Conservation (phyloP, 2,888 invertebrate genomes). For the Liopterus haemorrhoidalis region DNA sequence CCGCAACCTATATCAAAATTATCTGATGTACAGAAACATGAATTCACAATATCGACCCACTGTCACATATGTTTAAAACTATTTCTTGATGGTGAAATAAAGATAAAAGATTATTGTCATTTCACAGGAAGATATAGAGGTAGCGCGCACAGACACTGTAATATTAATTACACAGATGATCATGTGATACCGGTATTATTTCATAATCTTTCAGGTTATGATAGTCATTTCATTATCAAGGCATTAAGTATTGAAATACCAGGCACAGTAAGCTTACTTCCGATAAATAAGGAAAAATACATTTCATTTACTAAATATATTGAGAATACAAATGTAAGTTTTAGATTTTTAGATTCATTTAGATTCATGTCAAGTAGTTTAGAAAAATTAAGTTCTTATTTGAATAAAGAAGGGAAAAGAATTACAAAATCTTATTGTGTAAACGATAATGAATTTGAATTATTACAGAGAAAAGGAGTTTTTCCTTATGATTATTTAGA, state of each 20-base stretch:
- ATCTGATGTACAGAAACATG: background rate
- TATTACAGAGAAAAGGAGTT: constrained; percentile 34
- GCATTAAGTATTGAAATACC: too few relatives aligned
- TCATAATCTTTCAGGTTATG: constrained; percentile 31
- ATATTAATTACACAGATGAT: constrained; percentile 31
- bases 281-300: too few relatives aligned
- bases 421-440: constrained; percentile 6
- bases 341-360: too few relatives aligned
- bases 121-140: constrained; percentile 24
- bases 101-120: constrained; percentile 33
- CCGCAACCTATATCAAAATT: constrained; percentile 8
- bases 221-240: constrained; percentile 31
- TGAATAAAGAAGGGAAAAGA: too few relatives aligned
- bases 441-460: constrained; percentile 23
- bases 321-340: too few relatives aligned
- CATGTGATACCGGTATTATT: constrained; percentile 32
- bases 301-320: too few relatives aligned
- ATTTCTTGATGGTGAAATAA: constrained; percentile 1
- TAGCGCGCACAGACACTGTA: constrained; percentile 30
- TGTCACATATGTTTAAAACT: constrained; percentile 18
- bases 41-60: background rate
- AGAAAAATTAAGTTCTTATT: too few relatives aligned
- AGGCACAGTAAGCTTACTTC: too few relatives aligned
- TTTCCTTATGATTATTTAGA: constrained; percentile 38
- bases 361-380: too few relatives aligned